Percentiles rank a stretch among this genome's conserved stretches.
These are phyloP conservation scores for Nomada fucata DNA, from an alignment of 2,888 invertebrate species.

Conservation along the genomic window DNA sequence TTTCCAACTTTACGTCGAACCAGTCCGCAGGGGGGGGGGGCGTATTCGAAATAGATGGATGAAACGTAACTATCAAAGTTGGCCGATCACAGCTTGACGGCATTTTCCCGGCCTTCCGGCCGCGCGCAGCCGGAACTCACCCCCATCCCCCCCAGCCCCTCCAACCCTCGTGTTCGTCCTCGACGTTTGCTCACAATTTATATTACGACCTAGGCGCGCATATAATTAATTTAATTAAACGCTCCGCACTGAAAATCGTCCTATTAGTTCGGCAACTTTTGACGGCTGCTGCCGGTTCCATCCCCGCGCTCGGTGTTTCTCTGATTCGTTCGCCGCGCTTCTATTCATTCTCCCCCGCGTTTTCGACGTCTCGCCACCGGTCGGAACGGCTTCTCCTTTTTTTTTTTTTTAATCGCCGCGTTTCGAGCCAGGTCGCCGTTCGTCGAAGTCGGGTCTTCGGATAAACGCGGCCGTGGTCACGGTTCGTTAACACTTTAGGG, in stretches of 20 bases:
- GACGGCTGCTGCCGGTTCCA: constrained; percentile 70
- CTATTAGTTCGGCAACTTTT: constrained; percentile 79
- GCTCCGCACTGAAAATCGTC: constrained; percentile 80
- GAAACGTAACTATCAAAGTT: constrained; percentile 84
- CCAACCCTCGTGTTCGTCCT: constrained; percentile 67
- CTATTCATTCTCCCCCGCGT: constrained; percentile 58
- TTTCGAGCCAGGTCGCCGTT: constrained; percentile 7
- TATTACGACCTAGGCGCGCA: constrained; percentile 82
- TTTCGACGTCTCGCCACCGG: constrained; percentile 61
- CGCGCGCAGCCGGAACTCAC: constrained; percentile 61
- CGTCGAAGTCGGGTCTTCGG: constrained; percentile 22
- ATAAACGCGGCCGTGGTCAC: constrained; percentile 7
- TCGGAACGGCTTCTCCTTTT: constrained; percentile 25
- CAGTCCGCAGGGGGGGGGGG: constrained; percentile 72
- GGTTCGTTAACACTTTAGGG: constrained; percentile 26
- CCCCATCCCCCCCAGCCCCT: constrained; percentile 59
- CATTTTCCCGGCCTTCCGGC: constrained; percentile 65
- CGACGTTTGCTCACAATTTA: constrained; percentile 81
- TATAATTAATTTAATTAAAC: constrained; percentile 84
- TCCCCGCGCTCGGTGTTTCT: constrained; percentile 59
- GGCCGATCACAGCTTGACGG: constrained; percentile 79
- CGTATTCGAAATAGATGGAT: constrained; percentile 80
- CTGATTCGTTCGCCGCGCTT: constrained; percentile 53
- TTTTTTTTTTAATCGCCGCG: neutral
- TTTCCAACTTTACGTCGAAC: constrained; percentile 69